Conservation (phyloP, 2,113 vertebrate species). For the Peucedramus taeniatus region DNA sequence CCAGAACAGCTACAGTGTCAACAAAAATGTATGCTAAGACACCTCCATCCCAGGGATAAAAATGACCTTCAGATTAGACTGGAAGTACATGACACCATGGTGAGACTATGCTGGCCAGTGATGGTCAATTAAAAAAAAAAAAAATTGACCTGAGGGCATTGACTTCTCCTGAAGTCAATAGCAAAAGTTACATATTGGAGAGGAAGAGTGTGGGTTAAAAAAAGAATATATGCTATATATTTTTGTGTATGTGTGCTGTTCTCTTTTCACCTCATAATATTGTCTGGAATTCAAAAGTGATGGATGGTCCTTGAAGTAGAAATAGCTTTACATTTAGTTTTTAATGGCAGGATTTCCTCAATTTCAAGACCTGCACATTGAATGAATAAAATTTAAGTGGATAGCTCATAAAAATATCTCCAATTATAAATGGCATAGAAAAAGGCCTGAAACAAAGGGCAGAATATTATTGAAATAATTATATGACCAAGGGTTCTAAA, state of each 20-base stretch:
- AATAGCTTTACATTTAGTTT: not conserved
- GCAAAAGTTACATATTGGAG: not conserved
- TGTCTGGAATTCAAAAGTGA: not conserved
- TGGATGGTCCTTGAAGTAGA: not conserved
- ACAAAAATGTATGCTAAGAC: constrained; percentile 9
- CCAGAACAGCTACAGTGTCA: not conserved
- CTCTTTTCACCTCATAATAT: not conserved
- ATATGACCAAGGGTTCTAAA: not conserved
- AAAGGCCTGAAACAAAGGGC: not conserved
- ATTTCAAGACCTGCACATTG: not conserved
- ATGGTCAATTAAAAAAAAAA: not conserved
- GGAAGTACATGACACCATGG: not conserved
- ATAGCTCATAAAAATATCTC: not conserved
- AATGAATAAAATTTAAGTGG: not conserved
- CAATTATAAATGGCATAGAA: not conserved
- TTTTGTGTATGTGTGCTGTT: not conserved
- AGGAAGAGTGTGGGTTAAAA: not conserved
- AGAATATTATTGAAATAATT: not conserved
- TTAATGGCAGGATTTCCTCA: not conserved
- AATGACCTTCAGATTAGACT: not conserved
- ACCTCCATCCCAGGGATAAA: not conserved
- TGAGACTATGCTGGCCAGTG: not conserved
- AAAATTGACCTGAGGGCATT: not conserved
- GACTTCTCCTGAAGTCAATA: not conserved
- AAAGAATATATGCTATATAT: not conserved